Evolutionary conservation across 2,888 invertebrate species (phyloP).

Genomic region (Eudiplozoon nipponicum): DNA sequence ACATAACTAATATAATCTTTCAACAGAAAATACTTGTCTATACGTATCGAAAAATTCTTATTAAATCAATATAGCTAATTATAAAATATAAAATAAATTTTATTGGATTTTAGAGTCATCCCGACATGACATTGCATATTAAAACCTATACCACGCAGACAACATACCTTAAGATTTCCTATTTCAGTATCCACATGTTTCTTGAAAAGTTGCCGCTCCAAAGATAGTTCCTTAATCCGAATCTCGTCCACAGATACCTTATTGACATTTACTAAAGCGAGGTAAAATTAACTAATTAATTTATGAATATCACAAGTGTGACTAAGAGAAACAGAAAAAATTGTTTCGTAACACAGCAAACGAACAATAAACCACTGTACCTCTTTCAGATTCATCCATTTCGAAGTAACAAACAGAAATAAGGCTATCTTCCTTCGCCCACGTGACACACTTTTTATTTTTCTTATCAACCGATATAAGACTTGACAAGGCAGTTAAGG

Average conservation of each 20-base stretch:
- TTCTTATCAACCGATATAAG: constrained; percentile 16
- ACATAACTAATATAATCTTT: too few species aligned
- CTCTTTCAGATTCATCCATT: constrained; percentile 62
- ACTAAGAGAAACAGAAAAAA: too few species aligned
- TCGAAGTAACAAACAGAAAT: constrained; percentile 60
- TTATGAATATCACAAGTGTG: too few species aligned
- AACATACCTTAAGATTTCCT: too few species aligned
- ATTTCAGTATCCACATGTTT: neutral
- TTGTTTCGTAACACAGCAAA: too few species aligned
- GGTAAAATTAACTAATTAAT: constrained; percentile 12
- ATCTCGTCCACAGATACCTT: constrained; percentile 48
- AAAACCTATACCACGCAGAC: too few species aligned
- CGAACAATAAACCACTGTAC: constrained; percentile 19
- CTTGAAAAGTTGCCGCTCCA: constrained; percentile 33
- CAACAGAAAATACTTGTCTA: too few species aligned
- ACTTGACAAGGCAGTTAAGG: neutral
- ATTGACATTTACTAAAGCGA: constrained; percentile 46
- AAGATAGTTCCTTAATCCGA: constrained; percentile 53
- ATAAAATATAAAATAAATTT: too few species aligned
- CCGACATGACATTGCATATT: too few species aligned
- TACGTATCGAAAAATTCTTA: too few species aligned
- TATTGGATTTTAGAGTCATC: too few species aligned
- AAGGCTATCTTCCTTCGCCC: constrained; percentile 50
- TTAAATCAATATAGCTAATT: too few species aligned
- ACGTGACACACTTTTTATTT: constrained; percentile 34